Evolutionary conservation across 1,140 invertebrate species (phyloP), one percentile per base, ranked within the genome.

Genomic region (Saccostrea cuccullata): DNA sequence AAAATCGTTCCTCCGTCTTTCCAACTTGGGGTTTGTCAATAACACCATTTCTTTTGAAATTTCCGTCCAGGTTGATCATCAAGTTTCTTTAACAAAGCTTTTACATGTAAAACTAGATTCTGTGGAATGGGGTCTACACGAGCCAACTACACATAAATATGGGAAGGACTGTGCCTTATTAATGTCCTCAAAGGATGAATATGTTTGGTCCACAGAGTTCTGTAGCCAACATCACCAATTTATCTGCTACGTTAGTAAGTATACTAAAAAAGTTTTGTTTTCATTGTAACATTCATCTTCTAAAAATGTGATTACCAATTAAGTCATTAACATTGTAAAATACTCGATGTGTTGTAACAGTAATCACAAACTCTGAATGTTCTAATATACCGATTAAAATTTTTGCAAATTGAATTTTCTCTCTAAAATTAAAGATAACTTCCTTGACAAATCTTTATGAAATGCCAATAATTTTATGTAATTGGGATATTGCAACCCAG

Each of bases 161-260:
- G 70, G 70, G 70, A 77, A 77, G 11, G 70, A 77, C 11, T 77
- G 70, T 30, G 70, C 70, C 30, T 13, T 77, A 30, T 26, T 77
- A 26, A 36, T 77, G 70, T 2, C 11, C 26, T 77, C 11, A 13
- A 36, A 36, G 23, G 26, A 26, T 15, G 13, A 77, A 30, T 77
- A 26, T 30, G 70, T 30, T 12, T 77, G 70, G 70, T 36, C 26
- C 30, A 77, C 70, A 30, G 70, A 77, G 26, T 77, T 36, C 26
- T 77, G 70, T 26, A 77, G 70, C 23, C 70, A 77, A 36, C 13
- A 77, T 12, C 70, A 77, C 70, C 26, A 77, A 30, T 77, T 77
- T 77, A 77, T 77, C 26, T 77, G 70, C 26, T 15, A 77, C 4
- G 70, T 77, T 30, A 36, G 70, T 77, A 26, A 77, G 70, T 77